A percentile compares a stretch with the other conserved stretches of the same genome.
These are phyloP conservation scores for Adineta ricciae DNA, from an alignment of 2,888 invertebrate genomes.

Conservation along the genomic window DNA sequence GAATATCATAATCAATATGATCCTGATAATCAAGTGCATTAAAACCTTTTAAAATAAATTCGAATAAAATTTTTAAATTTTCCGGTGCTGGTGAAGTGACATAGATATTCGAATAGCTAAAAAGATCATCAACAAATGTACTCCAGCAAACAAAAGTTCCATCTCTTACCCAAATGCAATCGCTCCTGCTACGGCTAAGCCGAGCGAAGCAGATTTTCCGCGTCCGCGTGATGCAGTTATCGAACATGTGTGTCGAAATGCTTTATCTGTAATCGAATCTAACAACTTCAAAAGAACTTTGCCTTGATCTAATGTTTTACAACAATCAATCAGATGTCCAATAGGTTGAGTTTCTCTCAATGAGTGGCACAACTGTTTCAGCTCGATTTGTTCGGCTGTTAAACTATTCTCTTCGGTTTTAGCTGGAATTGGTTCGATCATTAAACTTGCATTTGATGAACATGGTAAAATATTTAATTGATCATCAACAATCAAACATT, in stretches of 20 bases:
- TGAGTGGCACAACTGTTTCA: slow-evolving; percentile 68
- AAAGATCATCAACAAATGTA: slow-evolving; percentile 60
- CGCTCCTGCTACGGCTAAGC: slow-evolving; percentile 67
- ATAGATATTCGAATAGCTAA: slow-evolving; percentile 67
- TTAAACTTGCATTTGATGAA: slow-evolving; percentile 67
- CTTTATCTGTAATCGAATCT: slow-evolving; percentile 85
- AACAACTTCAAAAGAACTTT: slow-evolving; percentile 82
- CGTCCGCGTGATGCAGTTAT: slow-evolving; percentile 90
- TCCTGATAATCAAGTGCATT: slow-evolving; percentile 85
- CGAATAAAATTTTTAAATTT: slow-evolving; percentile 89
- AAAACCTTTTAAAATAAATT: slow-evolving; percentile 87
- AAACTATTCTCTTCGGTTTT: slow-evolving; percentile 36
- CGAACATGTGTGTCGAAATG: slow-evolving; percentile 74
- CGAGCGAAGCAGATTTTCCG: slow-evolving; percentile 93
- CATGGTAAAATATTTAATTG: slow-evolving; percentile 75
- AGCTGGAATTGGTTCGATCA: slow-evolving; percentile 61
- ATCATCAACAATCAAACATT: slow-evolving; percentile 87
- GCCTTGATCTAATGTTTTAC: slow-evolving; percentile 82
- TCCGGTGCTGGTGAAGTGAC: slow-evolving; percentile 96
- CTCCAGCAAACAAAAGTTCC: background rate
- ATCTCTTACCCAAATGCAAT: slow-evolving; percentile 51
- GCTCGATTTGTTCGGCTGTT: slow-evolving; percentile 44
- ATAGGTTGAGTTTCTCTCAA: slow-evolving; percentile 81
- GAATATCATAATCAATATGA: slow-evolving; percentile 83
- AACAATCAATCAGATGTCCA: slow-evolving; percentile 72